phyloP scores from a whole-genome alignment of 2,113 vertebrate species.

The Lophura nycthemera region DNA sequence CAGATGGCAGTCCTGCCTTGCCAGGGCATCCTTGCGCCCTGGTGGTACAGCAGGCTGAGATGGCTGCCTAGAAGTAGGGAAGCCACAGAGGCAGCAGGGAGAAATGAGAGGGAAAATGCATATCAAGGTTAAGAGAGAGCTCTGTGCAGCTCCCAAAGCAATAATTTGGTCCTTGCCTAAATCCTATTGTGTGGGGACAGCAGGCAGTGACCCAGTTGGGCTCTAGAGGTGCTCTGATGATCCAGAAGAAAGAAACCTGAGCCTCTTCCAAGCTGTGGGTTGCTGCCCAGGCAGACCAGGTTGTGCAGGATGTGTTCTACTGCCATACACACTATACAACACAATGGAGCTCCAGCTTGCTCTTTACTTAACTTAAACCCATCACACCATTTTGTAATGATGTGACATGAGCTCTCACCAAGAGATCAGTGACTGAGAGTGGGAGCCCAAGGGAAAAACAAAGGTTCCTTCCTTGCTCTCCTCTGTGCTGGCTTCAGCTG shows the following conservation, averaged over 20 bases:
- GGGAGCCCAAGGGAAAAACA: not conserved
- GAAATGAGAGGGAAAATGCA: not conserved
- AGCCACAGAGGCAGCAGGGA: not conserved
- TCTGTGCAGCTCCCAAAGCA: not conserved
- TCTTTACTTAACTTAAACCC: not conserved
- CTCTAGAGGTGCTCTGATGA: not conserved
- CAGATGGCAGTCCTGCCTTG: not conserved
- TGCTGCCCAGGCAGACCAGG: not conserved
- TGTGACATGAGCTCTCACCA: not conserved
- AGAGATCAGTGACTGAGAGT: not conserved
- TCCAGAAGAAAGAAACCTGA: not conserved
- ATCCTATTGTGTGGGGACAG: not conserved
- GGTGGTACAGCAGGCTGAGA: not conserved
- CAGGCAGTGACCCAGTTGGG: not conserved
- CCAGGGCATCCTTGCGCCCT: not conserved
- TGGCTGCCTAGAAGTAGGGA: not conserved
- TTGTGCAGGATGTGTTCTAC: not conserved
- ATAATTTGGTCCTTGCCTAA: not conserved
- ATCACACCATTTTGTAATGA: not conserved
- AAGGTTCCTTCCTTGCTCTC: not conserved
- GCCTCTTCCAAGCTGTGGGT: not conserved
- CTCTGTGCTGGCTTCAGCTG: not conserved
- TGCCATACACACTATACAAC: not conserved
- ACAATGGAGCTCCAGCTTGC: not conserved
- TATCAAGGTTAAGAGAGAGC: not conserved